phyloP scores from a whole-genome alignment of 2,888 invertebrate species.

The Fissipunctia ypsillon region DNA sequence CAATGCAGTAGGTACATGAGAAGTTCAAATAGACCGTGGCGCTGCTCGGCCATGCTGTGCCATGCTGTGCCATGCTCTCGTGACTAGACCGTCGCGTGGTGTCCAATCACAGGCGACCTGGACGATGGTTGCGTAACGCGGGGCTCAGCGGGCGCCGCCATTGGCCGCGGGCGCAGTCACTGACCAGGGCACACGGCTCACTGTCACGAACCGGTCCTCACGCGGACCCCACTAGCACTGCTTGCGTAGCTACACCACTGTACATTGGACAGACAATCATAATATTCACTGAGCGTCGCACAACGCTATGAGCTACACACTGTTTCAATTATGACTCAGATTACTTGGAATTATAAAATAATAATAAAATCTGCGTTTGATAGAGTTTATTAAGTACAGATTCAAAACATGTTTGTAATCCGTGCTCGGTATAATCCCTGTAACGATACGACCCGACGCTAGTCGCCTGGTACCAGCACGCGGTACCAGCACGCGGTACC shows the following conservation, averaged over 20 bases:
- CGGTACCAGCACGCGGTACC: not conserved
- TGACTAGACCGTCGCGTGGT: slow-evolving; percentile 9
- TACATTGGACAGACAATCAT: not conserved
- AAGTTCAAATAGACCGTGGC: slow-evolving; percentile 11
- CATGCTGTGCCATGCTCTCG: slow-evolving; percentile 9
- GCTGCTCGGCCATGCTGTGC: slow-evolving; percentile 1
- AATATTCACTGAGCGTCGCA: not conserved
- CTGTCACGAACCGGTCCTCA: slow-evolving; percentile 58
- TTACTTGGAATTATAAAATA: slow-evolving; percentile 11
- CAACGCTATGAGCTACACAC: not conserved
- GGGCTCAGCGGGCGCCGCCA: slow-evolving; percentile 46
- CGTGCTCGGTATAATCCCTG: not conserved
- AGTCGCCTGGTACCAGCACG: not conserved
- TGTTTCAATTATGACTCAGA: not conserved
- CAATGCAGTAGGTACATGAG: slow-evolving; percentile 17
- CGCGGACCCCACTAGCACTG: slow-evolving; percentile 16
- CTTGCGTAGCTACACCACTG: slow-evolving; percentile 21
- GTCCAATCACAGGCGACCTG: slow-evolving; percentile 46
- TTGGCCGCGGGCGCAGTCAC: slow-evolving; percentile 54
- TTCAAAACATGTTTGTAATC: not conserved
- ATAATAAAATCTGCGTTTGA: slow-evolving; percentile 4
- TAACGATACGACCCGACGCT: not conserved
- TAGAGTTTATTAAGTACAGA: slow-evolving; percentile 4
- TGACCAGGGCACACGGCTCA: slow-evolving; percentile 46
- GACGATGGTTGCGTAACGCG: slow-evolving; percentile 42